Evolutionary conservation across 2,113 vertebrate species (phyloP).

Genomic region (Oncorhynchus kisutch): DNA sequence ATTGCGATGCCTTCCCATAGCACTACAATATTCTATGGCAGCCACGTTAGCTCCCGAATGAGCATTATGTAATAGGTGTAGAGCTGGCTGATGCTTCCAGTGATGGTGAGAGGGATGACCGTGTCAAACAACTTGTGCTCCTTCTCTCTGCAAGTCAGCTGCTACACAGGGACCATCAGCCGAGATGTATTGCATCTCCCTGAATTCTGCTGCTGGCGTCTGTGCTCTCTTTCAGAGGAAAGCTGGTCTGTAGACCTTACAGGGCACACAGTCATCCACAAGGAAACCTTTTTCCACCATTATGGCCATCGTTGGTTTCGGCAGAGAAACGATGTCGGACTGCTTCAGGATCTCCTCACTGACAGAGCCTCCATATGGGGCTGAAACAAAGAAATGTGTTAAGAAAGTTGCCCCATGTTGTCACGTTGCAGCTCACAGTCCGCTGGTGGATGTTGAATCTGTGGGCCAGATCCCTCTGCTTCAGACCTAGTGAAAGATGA

Average conservation of each 20-base stretch:
- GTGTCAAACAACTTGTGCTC: constrained; percentile 3
- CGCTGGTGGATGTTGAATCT: too few relatives aligned
- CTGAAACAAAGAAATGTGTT: too few relatives aligned
- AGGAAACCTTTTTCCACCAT: constrained; percentile 21
- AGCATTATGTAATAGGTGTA: neutral
- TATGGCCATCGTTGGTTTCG: neutral
- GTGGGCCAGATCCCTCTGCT: too few relatives aligned
- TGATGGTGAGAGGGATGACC: neutral
- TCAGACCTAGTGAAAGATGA: too few relatives aligned
- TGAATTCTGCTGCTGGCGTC: constrained; percentile 7
- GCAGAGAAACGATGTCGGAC: neutral
- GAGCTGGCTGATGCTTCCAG: constrained; percentile 2
- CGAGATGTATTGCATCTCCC: constrained; percentile 26
- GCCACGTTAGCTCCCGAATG: too few relatives aligned
- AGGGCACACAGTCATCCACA: constrained; percentile 17
- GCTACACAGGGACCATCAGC: constrained; percentile 16
- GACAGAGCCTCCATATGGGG: neutral
- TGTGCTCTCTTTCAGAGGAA: constrained; percentile 9
- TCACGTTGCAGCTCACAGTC: too few relatives aligned
- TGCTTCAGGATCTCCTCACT: neutral
- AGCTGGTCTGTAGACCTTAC: constrained; percentile 17
- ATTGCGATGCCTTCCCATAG: too few relatives aligned
- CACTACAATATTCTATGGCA: too few relatives aligned
- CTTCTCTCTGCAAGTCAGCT: constrained; percentile 3
- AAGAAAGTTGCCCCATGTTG: too few relatives aligned